Conservation (phyloP, 2,797 vertebrate species). For the Aphelocoma californica region DNA sequence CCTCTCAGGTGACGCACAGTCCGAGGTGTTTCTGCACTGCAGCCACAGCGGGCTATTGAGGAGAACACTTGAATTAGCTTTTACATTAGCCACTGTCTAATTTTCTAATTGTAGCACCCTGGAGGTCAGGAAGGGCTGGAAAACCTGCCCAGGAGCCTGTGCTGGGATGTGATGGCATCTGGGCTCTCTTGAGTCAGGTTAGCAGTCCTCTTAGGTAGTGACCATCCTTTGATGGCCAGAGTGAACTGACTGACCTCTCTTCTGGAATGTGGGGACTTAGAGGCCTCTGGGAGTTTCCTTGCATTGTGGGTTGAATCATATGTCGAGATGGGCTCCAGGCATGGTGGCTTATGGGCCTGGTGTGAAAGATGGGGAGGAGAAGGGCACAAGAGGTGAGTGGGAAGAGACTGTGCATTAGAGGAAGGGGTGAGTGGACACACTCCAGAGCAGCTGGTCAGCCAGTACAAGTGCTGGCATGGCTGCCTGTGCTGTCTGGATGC, state of each 20-base stretch:
- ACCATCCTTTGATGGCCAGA: background rate
- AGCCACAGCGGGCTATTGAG: background rate
- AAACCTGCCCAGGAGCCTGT: background rate
- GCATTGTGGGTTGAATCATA: background rate
- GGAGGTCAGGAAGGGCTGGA: background rate
- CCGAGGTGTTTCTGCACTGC: background rate
- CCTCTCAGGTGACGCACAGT: background rate
- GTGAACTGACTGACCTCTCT: background rate
- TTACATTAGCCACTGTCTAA: background rate
- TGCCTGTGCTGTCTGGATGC: background rate
- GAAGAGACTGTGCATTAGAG: background rate
- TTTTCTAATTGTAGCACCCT: background rate
- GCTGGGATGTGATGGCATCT: background rate
- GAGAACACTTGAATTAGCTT: background rate
- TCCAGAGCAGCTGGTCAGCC: background rate
- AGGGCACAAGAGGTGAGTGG: fast-evolving
- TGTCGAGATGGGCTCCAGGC: fast-evolving
- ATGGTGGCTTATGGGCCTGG: background rate
- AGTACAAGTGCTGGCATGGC: background rate
- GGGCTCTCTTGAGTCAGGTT: background rate
- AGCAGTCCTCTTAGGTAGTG: background rate
- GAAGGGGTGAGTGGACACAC: background rate
- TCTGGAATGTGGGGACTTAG: background rate
- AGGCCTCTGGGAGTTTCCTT: background rate
- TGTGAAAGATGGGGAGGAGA: background rate